Evolutionary conservation across 92 coral and sea anemone species (phyloP).

Genomic region (Bergia puertoricense): DNA sequence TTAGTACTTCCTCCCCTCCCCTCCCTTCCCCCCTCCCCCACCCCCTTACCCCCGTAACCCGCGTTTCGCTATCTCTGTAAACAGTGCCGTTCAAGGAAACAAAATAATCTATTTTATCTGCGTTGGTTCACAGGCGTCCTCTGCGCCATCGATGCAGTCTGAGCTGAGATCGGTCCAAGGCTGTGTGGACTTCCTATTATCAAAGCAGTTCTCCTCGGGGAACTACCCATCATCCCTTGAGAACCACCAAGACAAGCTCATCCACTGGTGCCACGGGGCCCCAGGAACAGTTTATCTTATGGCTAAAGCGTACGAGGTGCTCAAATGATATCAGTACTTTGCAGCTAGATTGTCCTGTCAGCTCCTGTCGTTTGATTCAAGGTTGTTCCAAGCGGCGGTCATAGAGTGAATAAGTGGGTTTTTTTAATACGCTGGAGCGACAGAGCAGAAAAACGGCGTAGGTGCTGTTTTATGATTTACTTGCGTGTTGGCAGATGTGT

Average conservation of each 20-base stretch:
- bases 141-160: slow-evolving; percentile 72
- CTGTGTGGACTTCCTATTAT: slow-evolving; percentile 79
- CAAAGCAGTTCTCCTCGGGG: slow-evolving; percentile 91
- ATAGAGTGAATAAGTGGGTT: no score
- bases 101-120: neutral
- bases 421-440: no score
- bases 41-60: no score
- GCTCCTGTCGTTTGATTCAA: no score
- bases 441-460: no score
- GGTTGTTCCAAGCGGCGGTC: no score
- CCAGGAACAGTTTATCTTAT: slow-evolving; percentile 91
- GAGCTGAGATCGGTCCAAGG: slow-evolving; percentile 66
- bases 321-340: neutral
- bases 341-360: neutral
- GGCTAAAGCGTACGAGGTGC: slow-evolving; percentile 91
- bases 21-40: no score
- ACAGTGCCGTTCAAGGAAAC: neutral
- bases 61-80: no score
- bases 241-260: slow-evolving; percentile 70
- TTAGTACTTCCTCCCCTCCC: no score
- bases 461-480: no score
- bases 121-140: slow-evolving; percentile 49
- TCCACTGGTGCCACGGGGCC: slow-evolving; percentile 99
- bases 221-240: slow-evolving; percentile 93
- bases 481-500: no score